Evolutionary conservation across 37 sponge, comb jelly and placozoan species (phyloP).

Genomic region (Mnemiopsis leidyi): DNA sequence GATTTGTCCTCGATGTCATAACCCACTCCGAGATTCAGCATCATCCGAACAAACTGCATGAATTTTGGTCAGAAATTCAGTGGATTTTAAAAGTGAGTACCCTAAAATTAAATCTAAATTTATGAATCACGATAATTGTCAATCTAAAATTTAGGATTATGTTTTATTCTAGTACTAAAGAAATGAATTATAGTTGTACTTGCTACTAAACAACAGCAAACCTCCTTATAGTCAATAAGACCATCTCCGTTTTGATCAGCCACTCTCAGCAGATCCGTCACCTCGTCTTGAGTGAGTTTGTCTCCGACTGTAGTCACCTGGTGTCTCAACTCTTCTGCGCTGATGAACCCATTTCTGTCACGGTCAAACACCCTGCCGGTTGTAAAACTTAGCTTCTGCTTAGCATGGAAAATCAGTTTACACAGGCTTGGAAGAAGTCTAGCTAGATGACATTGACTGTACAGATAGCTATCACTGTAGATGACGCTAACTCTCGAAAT

Average conservation of each 20-base stretch:
- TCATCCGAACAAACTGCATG: slow-evolving; percentile 20
- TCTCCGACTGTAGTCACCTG: slow-evolving; percentile 50
- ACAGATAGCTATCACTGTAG: too few relatives aligned
- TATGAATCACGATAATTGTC: too few relatives aligned
- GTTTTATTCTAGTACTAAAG: too few relatives aligned
- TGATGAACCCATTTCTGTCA: slow-evolving; percentile 37
- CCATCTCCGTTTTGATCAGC: slow-evolving; percentile 38
- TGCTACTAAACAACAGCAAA: too few relatives aligned
- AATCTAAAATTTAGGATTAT: too few relatives aligned
- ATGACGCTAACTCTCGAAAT: too few relatives aligned
- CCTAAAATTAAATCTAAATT: too few relatives aligned
- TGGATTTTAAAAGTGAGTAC: too few relatives aligned
- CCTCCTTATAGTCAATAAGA: slow-evolving; percentile 5
- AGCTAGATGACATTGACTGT: too few relatives aligned
- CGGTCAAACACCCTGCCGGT: slow-evolving; percentile 14
- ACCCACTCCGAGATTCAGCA: slow-evolving; percentile 47
- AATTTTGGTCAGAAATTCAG: not conserved
- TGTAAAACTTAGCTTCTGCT: not conserved
- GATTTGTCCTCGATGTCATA: slow-evolving; percentile 9
- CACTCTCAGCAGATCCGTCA: slow-evolving; percentile 22
- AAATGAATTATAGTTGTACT: too few relatives aligned
- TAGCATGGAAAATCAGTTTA: too few relatives aligned
- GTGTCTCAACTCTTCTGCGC: slow-evolving; percentile 42
- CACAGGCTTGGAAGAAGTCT: too few relatives aligned
- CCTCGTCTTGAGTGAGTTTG: slow-evolving; percentile 39